Evolutionary conservation across 2,888 invertebrate species (phyloP).

Genomic region (Monochamus alternatus): DNA sequence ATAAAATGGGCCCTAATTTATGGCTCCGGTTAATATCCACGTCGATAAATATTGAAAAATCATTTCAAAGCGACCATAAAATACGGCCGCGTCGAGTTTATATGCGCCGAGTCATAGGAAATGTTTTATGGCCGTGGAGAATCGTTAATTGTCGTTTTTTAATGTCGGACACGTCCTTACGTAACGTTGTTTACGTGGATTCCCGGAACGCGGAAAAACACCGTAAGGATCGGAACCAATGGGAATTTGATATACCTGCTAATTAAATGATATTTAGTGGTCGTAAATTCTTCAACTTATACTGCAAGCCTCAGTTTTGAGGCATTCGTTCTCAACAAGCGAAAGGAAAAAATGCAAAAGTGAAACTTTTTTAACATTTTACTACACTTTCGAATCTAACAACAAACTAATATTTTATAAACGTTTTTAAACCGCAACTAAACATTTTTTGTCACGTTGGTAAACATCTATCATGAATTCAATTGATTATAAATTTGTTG

Average conservation of each 20-base stretch:
- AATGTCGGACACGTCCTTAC: slow-evolving; percentile 1
- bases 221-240: background rate
- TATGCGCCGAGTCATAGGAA: background rate
- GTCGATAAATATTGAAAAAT: slow-evolving; percentile 39
- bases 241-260: background rate
- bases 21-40: slow-evolving; percentile 38
- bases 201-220: slow-evolving; percentile 6
- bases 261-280: background rate
- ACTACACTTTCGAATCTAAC: no score
- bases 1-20: slow-evolving; percentile 46
- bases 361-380: no score
- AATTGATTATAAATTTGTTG: no score
- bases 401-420: background rate
- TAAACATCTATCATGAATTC: no score
- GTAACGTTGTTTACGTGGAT: slow-evolving; percentile 7
- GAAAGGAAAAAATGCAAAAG: no score
- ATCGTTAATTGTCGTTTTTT: slow-evolving; percentile 17
- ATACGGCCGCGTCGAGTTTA: slow-evolving; percentile 16
- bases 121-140: slow-evolving; percentile 13
- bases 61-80: slow-evolving; percentile 30
- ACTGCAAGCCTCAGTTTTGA: background rate
- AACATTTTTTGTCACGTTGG: no score
- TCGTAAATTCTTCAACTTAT: background rate
- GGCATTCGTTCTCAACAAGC: no score
- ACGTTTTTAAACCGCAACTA: no score